phyloP scores from a whole-genome alignment of 2,113 vertebrate genomes.

The Micronisus gabar region DNA sequence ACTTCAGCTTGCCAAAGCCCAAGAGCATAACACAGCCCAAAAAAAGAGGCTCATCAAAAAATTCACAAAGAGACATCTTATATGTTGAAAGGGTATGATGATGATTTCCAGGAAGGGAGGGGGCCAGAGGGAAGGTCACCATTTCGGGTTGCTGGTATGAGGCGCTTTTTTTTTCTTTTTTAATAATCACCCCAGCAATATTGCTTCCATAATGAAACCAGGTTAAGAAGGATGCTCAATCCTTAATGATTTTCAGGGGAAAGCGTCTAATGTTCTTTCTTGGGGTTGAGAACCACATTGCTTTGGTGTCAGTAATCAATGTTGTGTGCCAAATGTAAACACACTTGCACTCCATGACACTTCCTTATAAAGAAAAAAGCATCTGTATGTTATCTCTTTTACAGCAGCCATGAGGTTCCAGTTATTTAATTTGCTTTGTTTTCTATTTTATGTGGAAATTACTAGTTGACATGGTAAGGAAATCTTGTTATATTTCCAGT shows the following conservation, averaged over 20 bases:
- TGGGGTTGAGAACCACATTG: background rate
- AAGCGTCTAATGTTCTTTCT: background rate
- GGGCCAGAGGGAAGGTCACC: background rate
- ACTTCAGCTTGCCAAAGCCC: background rate
- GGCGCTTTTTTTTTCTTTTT: fast-evolving
- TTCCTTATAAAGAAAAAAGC: background rate
- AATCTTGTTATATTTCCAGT: background rate
- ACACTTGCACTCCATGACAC: background rate
- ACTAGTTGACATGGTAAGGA: slow-evolving; percentile 79
- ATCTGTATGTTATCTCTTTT: background rate
- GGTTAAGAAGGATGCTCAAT: background rate
- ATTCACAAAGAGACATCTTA: background rate
- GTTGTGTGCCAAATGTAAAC: background rate
- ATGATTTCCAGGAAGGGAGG: background rate
- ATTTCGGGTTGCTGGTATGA: background rate
- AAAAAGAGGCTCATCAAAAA: background rate
- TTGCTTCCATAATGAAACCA: background rate
- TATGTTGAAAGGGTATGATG: background rate
- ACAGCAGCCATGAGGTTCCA: background rate
- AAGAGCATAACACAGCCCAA: no score
- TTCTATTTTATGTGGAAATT: slow-evolving; percentile 83
- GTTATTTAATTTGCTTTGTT: background rate
- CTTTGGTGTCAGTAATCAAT: background rate
- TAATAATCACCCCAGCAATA: background rate
- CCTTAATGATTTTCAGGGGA: background rate